Conservation (phyloP, 2,888 invertebrate species). For the Sminthurinus aureus region DNA sequence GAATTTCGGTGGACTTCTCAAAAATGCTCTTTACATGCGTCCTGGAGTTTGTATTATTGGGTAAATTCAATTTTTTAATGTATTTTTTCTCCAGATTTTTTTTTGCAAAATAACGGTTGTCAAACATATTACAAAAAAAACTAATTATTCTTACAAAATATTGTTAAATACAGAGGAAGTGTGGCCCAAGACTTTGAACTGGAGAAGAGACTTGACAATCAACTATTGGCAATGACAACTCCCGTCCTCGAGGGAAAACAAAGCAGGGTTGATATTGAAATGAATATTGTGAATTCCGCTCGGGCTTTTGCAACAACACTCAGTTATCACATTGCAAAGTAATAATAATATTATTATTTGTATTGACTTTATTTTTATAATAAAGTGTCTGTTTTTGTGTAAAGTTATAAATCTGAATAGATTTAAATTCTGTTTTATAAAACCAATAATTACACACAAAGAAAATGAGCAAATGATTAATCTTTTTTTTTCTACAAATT, state of each 20-base stretch:
- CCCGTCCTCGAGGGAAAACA: slow-evolving; percentile 78
- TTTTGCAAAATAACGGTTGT: too few species aligned
- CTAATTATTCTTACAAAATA: too few species aligned
- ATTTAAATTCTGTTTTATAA: too few species aligned
- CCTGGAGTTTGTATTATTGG: slow-evolving; percentile 91
- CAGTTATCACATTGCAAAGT: slow-evolving; percentile 94
- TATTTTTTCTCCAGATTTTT: too few species aligned
- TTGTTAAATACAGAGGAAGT: slow-evolving; percentile 69
- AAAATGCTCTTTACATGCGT: slow-evolving; percentile 87
- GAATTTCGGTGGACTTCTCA: slow-evolving; percentile 84
- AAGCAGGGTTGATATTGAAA: slow-evolving; percentile 73
- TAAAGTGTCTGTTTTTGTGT: neutral
- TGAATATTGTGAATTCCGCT: slow-evolving; percentile 88
- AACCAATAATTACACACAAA: too few species aligned
- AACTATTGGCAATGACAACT: slow-evolving; percentile 75
- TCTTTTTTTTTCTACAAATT: neutral
- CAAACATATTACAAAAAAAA: too few species aligned
- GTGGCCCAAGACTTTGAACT: slow-evolving; percentile 84
- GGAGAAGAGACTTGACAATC: slow-evolving; percentile 82
- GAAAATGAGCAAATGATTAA: too few species aligned
- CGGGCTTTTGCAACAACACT: slow-evolving; percentile 93
- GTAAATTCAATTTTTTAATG: neutral
- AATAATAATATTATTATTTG: slow-evolving; percentile 62
- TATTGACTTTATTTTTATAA: neutral
- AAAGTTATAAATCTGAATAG: slow-evolving; percentile 65